Base-by-base conservation (phyloP, 2,888 invertebrate genomes). In the Poecilobothrus nobilitatus region DNA sequence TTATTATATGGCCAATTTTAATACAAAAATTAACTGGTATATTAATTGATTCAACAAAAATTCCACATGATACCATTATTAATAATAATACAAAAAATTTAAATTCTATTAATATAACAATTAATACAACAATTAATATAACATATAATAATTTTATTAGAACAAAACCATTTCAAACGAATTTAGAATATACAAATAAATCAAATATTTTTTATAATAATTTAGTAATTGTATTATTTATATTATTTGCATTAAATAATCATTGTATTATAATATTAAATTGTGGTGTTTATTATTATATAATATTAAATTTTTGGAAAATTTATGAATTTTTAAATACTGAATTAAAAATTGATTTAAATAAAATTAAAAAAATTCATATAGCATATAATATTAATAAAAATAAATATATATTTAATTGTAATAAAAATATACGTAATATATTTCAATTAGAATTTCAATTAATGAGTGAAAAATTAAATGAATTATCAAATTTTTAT, bases 181-280 rank as follows among this genome's bases (percentile, higher is more conserved):
- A 27, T 27, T 5, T 5, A 4, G 3, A 18, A 53, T 4, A 53
- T 53, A 53, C n/a, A 18, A 18, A 18, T 8, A 41, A 6, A 5
- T 1, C 18, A 53, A 53, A 53, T 18, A 53, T 15, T 53, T 18
- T 53, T 18, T 6, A 53, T 53, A 53, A 53, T 53, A 18, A 18
- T 18, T 53, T 53, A 53, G n/a, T n/a, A 18, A 18, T 53, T 12
- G 18, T 53, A 3, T 53, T 53, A 53, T 53, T 53, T 53, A 18
- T 53, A 12, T 6, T 53, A 53, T 53, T 53, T 53, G 53, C 53
- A 53, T 53, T 53, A 53, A 53, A 53, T 53, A 53, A 53, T 53
- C 53, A 53, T 53, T 53, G 53, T 53, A 53, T 53, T 53, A 53
- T 53, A 18, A 53, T 53, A 53, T 53, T 53, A 53, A 53, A 53